Evolutionary conservation across 2,113 vertebrate species (phyloP), one percentile per base, ranked within the genome.

Genomic region (Heptranchias perlo): DNA sequence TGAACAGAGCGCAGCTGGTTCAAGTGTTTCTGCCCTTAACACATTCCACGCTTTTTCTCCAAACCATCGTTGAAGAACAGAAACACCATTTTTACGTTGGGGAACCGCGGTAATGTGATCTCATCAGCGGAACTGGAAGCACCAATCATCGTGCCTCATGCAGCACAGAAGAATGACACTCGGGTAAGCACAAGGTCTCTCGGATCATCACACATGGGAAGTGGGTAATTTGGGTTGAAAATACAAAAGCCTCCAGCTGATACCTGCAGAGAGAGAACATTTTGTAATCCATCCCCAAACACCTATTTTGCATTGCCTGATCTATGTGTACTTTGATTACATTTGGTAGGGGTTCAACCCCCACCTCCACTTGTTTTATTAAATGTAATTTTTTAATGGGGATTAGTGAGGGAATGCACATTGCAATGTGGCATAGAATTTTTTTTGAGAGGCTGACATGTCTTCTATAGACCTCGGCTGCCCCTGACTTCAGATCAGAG

Each of bases 31-130:
- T 31, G 13, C 25, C 94, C 69, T 62, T 67, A 69, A 76, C 62
- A 14, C 31, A 8, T 16, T 39, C 76, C 97, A 99, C 97, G 99
- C 21, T 99, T 99, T 97, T 99, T 99, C 97, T 98, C 98, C 0
- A 99, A 99, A 96, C 99, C 99, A 0, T 98, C 98, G 0, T 97
- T 99, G 96, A 98, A 98, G 96, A 99, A 98, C 97, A 98, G 98
- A 96, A 99, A 99, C 97, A 99, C 99, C 21, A 98, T 99, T 96
- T 99, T 99, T 97, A 99, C 99, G 0, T 84, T 99, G 96, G 99
- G 99, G 21, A 99, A 99, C 97, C 96, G 98, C 4, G 99, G 98
- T 95, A 96, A 97, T 0, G 98, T 99, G 64, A 98, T 99, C 96
- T 97, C 58, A 96, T 97, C 98, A 0, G 96, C 98, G 0, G 99